phyloP scores from a whole-genome alignment of 2,797 vertebrate species.

The Eurystomus glaucurus region DNA sequence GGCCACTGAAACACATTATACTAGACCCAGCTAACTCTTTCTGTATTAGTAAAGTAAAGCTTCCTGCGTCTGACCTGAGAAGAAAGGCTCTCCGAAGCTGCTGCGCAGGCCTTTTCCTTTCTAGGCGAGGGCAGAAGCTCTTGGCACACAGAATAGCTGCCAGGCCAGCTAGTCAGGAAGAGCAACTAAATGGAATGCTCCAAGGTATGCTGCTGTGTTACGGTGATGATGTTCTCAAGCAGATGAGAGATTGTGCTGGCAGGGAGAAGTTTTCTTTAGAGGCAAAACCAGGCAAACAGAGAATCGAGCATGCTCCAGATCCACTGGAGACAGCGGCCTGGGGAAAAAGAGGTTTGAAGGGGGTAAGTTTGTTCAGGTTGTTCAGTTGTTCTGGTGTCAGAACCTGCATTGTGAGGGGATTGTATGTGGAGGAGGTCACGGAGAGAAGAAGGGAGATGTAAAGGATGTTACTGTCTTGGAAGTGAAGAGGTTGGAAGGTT shows the following conservation, averaged over 20 bases:
- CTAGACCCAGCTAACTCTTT: neutral
- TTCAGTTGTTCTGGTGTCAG: neutral
- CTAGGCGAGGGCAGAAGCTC: constrained; percentile 25
- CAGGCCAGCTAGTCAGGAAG: constrained; percentile 68
- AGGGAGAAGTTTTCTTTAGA: constrained; percentile 20
- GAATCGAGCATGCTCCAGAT: neutral
- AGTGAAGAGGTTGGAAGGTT: neutral
- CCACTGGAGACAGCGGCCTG: constrained; percentile 3
- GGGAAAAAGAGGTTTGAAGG: neutral
- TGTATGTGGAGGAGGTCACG: neutral
- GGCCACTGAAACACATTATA: neutral
- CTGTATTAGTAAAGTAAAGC: neutral
- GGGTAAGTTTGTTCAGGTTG: constrained; percentile 13
- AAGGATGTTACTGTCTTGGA: neutral
- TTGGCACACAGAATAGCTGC: constrained; percentile 50
- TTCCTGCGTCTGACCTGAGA: neutral
- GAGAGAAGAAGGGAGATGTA: neutral
- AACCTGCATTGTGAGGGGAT: neutral
- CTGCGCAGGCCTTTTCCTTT: neutral
- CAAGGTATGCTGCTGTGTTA: constrained; percentile 65
- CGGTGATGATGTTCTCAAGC: constrained; percentile 30
- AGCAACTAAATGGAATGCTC: constrained; percentile 55
- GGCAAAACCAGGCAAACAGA: neutral
- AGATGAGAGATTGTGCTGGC: constrained; percentile 16
- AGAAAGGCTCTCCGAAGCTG: constrained; percentile 24